These are phyloP conservation scores for Corydoras maculifer DNA, from an alignment of 2,113 vertebrate species.

Conservation along the genomic window DNA sequence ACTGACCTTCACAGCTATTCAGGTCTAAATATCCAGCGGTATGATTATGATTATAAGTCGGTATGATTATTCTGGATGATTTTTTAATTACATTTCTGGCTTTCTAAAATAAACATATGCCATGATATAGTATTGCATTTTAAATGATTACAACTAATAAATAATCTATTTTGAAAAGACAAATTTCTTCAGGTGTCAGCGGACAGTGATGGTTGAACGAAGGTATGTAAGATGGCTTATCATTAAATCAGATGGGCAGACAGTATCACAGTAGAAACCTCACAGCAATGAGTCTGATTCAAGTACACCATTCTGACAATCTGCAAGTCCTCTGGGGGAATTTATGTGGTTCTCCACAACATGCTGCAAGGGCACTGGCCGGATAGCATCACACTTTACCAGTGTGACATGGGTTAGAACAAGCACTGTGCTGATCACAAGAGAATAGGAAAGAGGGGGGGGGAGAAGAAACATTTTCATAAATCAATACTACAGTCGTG, in stretches of 20 bases:
- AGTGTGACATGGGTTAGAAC: conserved; percentile 45
- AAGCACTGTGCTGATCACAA: conserved; percentile 44
- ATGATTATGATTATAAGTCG: conserved; percentile 35
- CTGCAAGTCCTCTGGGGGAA: conserved; percentile 47
- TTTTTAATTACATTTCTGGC: conserved; percentile 32
- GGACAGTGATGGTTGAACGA: conserved; percentile 37
- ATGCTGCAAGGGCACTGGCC: conserved; percentile 23
- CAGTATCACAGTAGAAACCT: conserved; percentile 13
- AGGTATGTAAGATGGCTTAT: conserved; percentile 32
- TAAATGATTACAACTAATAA: background rate
- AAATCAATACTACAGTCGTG: conserved; percentile 53
- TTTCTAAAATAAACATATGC: background rate
- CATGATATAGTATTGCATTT: no score
- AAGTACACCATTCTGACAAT: conserved; percentile 40
- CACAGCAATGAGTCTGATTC: conserved; percentile 18
- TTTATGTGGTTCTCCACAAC: conserved; percentile 46
- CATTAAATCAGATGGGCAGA: conserved; percentile 40
- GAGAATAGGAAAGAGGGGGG: conserved; percentile 31
- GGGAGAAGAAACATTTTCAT: conserved; percentile 49
- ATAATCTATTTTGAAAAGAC: conserved; percentile 4
- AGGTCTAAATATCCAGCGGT: conserved; percentile 53
- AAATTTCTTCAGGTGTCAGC: conserved; percentile 34
- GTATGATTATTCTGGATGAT: conserved; percentile 43
- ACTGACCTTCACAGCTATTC: conserved; percentile 32
- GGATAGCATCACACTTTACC: conserved; percentile 34